Evolutionary conservation across 2,113 vertebrate genomes (phyloP), one percentile per base, ranked within the genome.

Genomic region (Nycticebus coucang): DNA sequence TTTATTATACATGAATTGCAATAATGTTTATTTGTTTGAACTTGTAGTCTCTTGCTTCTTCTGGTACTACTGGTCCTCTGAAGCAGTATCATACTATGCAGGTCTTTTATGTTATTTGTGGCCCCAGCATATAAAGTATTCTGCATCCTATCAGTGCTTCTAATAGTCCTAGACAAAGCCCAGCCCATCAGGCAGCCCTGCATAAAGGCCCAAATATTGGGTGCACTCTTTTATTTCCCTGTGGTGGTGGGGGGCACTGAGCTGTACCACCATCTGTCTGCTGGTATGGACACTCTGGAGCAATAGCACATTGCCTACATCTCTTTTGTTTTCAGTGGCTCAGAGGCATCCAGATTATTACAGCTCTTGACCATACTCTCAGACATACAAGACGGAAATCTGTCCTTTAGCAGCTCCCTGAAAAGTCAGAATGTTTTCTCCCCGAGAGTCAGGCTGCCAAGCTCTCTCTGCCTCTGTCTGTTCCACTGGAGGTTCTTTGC

Each of bases 1-100:
- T 97, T 97, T 97, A 97, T 94, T 92, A 97, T 96, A 97, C 50
- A 89, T 98, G 95, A 96, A 4, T 87, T 97, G 75, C 93, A 96
- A 77, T 89, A 83, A 91, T 86, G 95, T 82, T 97, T 93, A 74
- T 86, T 82, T 78, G 26, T 22, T 45, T 62, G 24, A 75, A 22
- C 50, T 26, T 64, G 62, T 21, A 64, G 28, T 60, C 50, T 81
- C 5, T 80, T 72, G 33, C 41, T 81, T 45, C 13, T 4, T 81
- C 5, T 59, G 57, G 13, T 87, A 85, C n/a, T 12, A 37, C 21
- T 35, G 33, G 45, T 66, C 33, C 13, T 53, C 10, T 74, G 57
- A 88, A 82, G n/a, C 10, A 74, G 9, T 6, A 81, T 64, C 9
- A 74, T 30, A 8, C 33, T 66, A 24, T 18, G 10, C 21, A 28